Conservation (phyloP, 2,888 invertebrate genomes). For the Chrysotoxum bicinctum region DNA sequence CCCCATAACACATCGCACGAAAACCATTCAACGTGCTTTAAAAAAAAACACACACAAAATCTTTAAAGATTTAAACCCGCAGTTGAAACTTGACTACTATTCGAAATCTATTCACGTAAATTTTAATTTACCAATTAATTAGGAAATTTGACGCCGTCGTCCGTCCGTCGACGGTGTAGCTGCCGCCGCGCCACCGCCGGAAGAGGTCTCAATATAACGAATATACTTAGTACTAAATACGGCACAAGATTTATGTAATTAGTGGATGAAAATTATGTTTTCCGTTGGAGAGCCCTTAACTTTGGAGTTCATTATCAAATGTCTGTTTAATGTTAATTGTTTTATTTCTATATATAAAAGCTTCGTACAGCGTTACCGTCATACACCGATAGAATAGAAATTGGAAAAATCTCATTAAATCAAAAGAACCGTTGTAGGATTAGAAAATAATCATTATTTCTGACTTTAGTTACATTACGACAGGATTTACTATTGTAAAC, state of each 20-base stretch:
- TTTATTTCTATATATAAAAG: neutral
- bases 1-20: neutral
- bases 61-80: slow-evolving; percentile 3
- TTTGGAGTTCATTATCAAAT: neutral
- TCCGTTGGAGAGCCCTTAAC: neutral
- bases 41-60: slow-evolving; percentile 10
- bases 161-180: neutral
- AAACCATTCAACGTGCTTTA: slow-evolving; percentile 46
- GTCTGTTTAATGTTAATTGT: slow-evolving; percentile 2
- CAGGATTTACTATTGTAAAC: too few relatives aligned
- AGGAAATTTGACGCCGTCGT: slow-evolving; percentile 40
- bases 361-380: neutral
- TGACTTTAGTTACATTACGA: neutral
- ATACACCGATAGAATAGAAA: neutral
- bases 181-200: neutral
- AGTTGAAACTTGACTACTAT: slow-evolving; percentile 8
- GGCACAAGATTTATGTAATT: slow-evolving; percentile 26
- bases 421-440: slow-evolving; percentile 1
- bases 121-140: slow-evolving; percentile 54
- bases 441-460: slow-evolving; percentile 3
- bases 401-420: neutral
- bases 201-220: slow-evolving; percentile 31
- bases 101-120: slow-evolving; percentile 48
- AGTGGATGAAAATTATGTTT: slow-evolving; percentile 23
- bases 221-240: slow-evolving; percentile 31